Conservation (phyloP, 2,113 vertebrate species). For the Myrmophylax atrothorax region DNA sequence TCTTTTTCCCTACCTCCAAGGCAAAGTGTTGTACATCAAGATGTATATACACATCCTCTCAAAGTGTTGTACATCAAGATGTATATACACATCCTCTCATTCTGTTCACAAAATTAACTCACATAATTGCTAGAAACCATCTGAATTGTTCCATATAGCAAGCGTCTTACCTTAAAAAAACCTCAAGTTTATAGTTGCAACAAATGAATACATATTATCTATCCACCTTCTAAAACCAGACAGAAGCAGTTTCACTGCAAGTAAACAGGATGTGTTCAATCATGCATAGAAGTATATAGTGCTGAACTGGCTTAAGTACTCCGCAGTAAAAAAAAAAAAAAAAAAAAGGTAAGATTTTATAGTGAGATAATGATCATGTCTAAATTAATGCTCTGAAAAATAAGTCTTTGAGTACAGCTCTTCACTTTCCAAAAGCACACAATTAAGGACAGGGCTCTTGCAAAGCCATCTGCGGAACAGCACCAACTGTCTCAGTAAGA, state of each 20-base stretch:
- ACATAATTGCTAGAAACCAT: background rate
- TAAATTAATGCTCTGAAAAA: slow-evolving; percentile 22
- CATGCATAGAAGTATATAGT: background rate
- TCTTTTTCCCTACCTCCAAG: background rate
- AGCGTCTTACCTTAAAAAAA: background rate
- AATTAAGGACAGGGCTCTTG: background rate
- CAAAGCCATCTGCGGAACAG: background rate
- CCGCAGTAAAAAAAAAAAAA: background rate
- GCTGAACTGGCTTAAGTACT: background rate
- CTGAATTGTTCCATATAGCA: background rate
- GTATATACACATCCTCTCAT: background rate
- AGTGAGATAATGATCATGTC: background rate
- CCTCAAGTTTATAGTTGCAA: accelerated
- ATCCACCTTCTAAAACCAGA: background rate
- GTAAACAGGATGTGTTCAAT: background rate
- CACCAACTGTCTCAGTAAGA: background rate
- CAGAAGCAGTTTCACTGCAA: background rate
- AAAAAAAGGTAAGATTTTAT: background rate
- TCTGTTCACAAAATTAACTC: background rate
- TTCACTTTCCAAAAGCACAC: background rate
- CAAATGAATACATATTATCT: background rate
- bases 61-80: background rate
- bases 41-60: background rate
- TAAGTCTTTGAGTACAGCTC: background rate
- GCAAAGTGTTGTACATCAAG: background rate